Conservation (phyloP, 37 sponge, comb jelly and placozoan species). For the Cliona cf. orientalis region DNA sequence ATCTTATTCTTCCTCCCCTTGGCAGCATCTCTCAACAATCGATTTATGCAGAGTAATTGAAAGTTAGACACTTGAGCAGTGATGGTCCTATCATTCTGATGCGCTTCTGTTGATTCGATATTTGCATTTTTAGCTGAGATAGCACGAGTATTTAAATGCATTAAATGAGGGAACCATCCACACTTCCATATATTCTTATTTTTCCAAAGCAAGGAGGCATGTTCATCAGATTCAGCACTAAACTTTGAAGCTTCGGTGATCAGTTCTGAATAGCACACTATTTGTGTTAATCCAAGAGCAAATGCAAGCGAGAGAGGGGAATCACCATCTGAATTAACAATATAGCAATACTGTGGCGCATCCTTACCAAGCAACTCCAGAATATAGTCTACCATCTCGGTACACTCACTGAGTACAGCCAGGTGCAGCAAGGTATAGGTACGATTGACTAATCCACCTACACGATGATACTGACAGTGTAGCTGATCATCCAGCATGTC, state of each 20-base stretch:
- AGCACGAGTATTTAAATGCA: constrained; percentile 4
- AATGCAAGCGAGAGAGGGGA: constrained; percentile 41
- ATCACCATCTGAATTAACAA: not conserved
- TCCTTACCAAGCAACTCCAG: not conserved
- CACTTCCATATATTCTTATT: not conserved
- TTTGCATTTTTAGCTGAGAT: too few relatives aligned
- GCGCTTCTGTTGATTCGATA: too few relatives aligned
- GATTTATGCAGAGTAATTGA: not conserved
- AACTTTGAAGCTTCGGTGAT: not conserved
- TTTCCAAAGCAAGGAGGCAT: too few relatives aligned
- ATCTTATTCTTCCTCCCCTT: not conserved
- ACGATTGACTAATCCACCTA: too few relatives aligned
- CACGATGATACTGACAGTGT: too few relatives aligned
- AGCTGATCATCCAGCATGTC: too few relatives aligned
- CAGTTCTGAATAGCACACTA: not conserved
- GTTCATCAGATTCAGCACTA: not conserved
- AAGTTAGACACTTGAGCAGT: not conserved
- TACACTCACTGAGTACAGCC: constrained; percentile 25
- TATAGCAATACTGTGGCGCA: constrained; percentile 11
- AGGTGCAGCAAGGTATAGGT: constrained; percentile 14
- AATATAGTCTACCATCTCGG: constrained; percentile 21
- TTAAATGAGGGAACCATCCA: constrained; percentile 17
- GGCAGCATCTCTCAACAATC: not conserved
- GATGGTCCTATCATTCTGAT: too few relatives aligned
- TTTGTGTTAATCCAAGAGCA: constrained; percentile 21